phyloP scores from a whole-genome alignment of 2,797 vertebrate species.

The Acomys russatus region DNA sequence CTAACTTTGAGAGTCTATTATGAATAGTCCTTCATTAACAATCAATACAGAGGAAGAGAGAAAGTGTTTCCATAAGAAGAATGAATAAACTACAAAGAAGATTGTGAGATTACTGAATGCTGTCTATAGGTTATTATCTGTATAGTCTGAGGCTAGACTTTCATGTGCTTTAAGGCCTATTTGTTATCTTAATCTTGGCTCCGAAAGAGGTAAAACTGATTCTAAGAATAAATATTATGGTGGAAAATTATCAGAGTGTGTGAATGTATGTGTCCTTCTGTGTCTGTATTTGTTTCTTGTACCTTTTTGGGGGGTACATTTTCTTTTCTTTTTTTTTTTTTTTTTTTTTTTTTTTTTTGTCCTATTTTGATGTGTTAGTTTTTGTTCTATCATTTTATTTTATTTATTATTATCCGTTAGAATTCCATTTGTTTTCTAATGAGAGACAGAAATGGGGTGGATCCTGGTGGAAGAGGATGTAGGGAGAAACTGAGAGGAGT shows the following conservation, averaged over 20 bases:
- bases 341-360: neutral
- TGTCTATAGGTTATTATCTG: neutral
- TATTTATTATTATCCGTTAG: neutral
- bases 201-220: neutral
- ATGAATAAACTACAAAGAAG: neutral
- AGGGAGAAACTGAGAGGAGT: neutral
- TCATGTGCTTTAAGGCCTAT: neutral
- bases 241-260: neutral
- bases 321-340: neutral
- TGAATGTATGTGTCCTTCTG: neutral
- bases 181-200: neutral
- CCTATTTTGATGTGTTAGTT: neutral
- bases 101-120: neutral
- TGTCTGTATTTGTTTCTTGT: neutral
- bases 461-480: neutral
- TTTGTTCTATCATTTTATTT: neutral
- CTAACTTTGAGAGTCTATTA: neutral
- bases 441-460: neutral
- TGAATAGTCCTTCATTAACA: neutral
- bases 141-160: neutral
- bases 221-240: neutral
- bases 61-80: neutral
- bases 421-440: neutral
- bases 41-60: neutral
- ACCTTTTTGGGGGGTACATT: neutral